phyloP scores from a whole-genome alignment of 2,797 vertebrate species.

The Myioborus melanocephalus region DNA sequence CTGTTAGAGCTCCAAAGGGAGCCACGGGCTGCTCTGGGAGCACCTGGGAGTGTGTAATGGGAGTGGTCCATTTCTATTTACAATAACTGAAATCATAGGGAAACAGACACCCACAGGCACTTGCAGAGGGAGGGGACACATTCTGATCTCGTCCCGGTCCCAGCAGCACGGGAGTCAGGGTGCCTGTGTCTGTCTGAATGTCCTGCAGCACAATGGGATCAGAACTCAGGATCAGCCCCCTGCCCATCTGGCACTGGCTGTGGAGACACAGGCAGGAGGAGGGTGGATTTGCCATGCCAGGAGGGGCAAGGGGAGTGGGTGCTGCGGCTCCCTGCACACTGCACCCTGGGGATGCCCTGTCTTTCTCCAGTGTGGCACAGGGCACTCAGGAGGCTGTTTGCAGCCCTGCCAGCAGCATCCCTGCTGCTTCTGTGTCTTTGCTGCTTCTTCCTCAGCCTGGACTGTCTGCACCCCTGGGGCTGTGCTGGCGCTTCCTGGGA shows the following conservation, averaged over 20 bases:
- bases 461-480: background rate
- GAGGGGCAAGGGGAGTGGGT: background rate
- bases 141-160: background rate
- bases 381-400: rapidly evolving
- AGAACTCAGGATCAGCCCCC: no score
- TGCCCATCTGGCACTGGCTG: rapidly evolving
- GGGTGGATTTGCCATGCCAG: rapidly evolving
- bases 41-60: constrained; percentile 3
- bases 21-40: constrained; percentile 6
- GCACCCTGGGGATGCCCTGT: background rate
- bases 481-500: background rate
- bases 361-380: rapidly evolving
- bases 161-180: background rate
- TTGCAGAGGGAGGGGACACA: rapidly evolving
- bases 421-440: rapidly evolving
- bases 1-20: constrained; percentile 18
- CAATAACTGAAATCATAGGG: background rate
- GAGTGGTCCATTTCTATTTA: rapidly evolving
- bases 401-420: background rate
- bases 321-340: background rate
- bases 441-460: rapidly evolving
- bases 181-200: background rate
- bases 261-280: background rate
- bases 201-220: rapidly evolving
- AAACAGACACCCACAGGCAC: background rate